Conservation (phyloP, 2,888 invertebrate species). For the Mamestra brassicae region DNA sequence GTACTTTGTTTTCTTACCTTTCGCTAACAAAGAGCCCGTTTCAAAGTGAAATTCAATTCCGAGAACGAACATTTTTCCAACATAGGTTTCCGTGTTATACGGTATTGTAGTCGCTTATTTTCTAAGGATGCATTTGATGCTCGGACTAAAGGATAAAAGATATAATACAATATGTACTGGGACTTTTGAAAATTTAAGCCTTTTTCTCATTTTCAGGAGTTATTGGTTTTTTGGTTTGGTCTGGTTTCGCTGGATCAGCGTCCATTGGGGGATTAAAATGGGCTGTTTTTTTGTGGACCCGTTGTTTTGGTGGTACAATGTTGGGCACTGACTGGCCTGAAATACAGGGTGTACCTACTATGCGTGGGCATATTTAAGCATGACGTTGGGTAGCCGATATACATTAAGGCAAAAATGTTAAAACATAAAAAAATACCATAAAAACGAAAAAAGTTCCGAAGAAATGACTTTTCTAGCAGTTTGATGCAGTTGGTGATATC, state of each 20-base stretch:
- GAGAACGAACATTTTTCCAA: conserved; percentile 71
- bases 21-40: conserved; percentile 72
- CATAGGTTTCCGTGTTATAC: conserved; percentile 62
- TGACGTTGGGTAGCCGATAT: too few species aligned
- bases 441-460: too few species aligned
- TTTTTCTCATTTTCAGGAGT: conserved; percentile 52
- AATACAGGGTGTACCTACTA: too few species aligned
- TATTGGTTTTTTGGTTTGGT: conserved; percentile 44
- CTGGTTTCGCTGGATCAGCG: not conserved
- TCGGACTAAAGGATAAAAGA: conserved; percentile 57
- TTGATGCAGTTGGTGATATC: too few species aligned
- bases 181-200: conserved; percentile 49
- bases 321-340: not conserved
- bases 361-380: too few species aligned
- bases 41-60: conserved; percentile 77
- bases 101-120: conserved; percentile 64
- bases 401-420: too few species aligned
- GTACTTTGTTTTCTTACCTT: conserved; percentile 73
- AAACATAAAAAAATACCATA: too few species aligned
- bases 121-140: conserved; percentile 71
- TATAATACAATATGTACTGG: conserved; percentile 47
- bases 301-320: not conserved
- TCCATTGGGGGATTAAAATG: conserved; percentile 1
- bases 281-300: not conserved
- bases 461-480: too few species aligned